Conservation (phyloP, 37 sponge, comb jelly and placozoan genomes). For the Dysidea cf. avara region DNA sequence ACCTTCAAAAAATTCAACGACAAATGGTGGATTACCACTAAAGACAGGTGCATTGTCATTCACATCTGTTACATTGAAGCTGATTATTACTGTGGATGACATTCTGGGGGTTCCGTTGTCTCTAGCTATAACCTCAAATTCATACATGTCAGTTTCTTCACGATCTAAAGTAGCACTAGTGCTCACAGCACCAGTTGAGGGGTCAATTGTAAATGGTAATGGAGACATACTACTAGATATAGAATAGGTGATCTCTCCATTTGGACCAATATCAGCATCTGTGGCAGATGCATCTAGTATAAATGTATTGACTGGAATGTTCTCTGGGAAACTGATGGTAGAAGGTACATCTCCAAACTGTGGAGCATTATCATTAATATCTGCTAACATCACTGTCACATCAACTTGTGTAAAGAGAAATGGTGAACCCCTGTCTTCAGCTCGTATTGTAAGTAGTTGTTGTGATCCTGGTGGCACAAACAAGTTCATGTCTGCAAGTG, state of each 20-base stretch:
- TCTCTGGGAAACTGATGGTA: slow-evolving; percentile 29
- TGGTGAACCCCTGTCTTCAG: slow-evolving; percentile 40
- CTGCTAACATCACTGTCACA: slow-evolving; percentile 29
- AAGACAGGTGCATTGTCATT: slow-evolving; percentile 72
- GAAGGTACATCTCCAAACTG: slow-evolving; percentile 27
- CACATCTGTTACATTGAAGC: slow-evolving; percentile 50
- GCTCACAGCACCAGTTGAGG: slow-evolving; percentile 41
- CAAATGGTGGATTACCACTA: background rate
- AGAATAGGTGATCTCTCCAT: slow-evolving; percentile 40
- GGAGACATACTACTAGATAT: slow-evolving; percentile 3
- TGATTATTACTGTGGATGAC: slow-evolving; percentile 15
- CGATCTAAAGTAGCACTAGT: slow-evolving; percentile 32
- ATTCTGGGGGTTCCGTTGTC: slow-evolving; percentile 54
- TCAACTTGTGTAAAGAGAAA: slow-evolving; percentile 20
- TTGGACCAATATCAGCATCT: slow-evolving; percentile 53
- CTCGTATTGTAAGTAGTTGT: too few relatives aligned
- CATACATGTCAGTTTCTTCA: slow-evolving; percentile 37
- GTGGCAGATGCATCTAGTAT: slow-evolving; percentile 40
- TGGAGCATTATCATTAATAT: slow-evolving; percentile 65
- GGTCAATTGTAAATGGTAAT: slow-evolving; percentile 38
- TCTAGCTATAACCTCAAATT: slow-evolving; percentile 53
- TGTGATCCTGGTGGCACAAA: background rate
- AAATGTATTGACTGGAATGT: background rate
- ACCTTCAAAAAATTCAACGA: background rate
- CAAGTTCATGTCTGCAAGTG: background rate